These are phyloP conservation scores for Pelagia noctiluca DNA, from an alignment of 30 jellyfish, hydroid and myxozoan genomes.

Conservation along the genomic window DNA sequence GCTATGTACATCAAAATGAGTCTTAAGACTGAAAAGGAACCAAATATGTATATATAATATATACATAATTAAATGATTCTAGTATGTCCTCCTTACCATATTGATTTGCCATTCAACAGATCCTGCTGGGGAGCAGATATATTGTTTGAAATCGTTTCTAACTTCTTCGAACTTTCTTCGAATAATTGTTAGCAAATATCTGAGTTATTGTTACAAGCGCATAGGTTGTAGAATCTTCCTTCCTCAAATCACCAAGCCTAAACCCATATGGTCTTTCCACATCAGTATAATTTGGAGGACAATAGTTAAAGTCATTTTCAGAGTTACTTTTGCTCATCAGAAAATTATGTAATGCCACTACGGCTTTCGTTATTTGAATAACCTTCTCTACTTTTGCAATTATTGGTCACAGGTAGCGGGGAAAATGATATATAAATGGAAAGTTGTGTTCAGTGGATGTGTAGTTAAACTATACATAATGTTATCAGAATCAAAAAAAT, in stretches of 20 bases:
- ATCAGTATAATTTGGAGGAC: slow-evolving; percentile 37
- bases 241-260: slow-evolving; percentile 12
- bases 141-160: slow-evolving; percentile 6
- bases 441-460: no score
- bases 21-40: no score
- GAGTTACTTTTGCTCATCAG: slow-evolving; percentile 21
- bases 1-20: no score
- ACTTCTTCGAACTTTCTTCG: slow-evolving; percentile 22
- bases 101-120: slow-evolving; percentile 43
- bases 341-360: slow-evolving; percentile 68
- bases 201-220: slow-evolving; percentile 16
- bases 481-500: no score
- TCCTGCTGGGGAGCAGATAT: slow-evolving; percentile 40
- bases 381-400: no score
- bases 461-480: no score
- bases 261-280: slow-evolving; percentile 36
- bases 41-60: no score
- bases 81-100: slow-evolving; percentile 29
- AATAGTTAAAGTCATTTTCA: slow-evolving; percentile 9
- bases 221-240: neutral
- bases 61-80: no score
- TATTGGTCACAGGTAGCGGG: no score
- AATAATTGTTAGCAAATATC: slow-evolving; percentile 2
- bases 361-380: slow-evolving; percentile 57
- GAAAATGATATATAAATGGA: no score